Evolutionary conservation across 2,113 vertebrate species (phyloP), one percentile per base, ranked within the genome.

Genomic region (Nesogale talazaci): DNA sequence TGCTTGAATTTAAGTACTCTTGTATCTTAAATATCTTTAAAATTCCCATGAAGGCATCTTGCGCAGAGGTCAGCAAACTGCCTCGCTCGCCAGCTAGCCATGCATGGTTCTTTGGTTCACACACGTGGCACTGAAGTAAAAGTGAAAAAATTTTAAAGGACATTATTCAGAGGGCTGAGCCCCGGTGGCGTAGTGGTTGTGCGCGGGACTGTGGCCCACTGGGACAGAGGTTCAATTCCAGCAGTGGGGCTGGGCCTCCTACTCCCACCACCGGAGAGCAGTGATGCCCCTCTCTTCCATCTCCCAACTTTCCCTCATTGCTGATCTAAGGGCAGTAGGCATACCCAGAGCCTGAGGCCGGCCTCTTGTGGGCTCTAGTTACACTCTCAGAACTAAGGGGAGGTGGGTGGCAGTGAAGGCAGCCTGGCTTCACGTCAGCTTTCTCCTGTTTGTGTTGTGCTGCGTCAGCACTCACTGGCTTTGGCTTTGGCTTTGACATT

Each of bases 1-100:
- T 91, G 52, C 31, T 85, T 91, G 70, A 56, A 74, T 86, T 29
- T 88, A 83, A 67, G 86, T 83, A 84, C 12, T 81, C 59, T 87
- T 77, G 76, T 17, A 34, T 87, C 29, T 59, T 87, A 25, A 77
- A 34, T 83, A 22, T 89, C 65, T 90, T 89, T 34, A 75, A 91
- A 80, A 59, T 74, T 15, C 72, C 29, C 19, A 1, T 72, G 76
- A 93, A 89, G 20, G 59, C n/a, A 56, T 83, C 22, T 79, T 34
- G 65, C 86, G 52, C 10, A 10, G 42, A 46, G 42, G 5, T 46
- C 42, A 46, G 42, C 42, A 46, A 46, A 46, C 42, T 46, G 42
- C 42, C 42, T 46, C 42, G 42, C 42, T 46, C 5, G 42, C 42
- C 42, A 46, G 42, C 42, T 46, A 46, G 42, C 42, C 10, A 46